Percentiles rank a stretch among this genome's conserved stretches.
phyloP scores from a whole-genome alignment of 2,113 vertebrate genomes.

The Scomber scombrus region DNA sequence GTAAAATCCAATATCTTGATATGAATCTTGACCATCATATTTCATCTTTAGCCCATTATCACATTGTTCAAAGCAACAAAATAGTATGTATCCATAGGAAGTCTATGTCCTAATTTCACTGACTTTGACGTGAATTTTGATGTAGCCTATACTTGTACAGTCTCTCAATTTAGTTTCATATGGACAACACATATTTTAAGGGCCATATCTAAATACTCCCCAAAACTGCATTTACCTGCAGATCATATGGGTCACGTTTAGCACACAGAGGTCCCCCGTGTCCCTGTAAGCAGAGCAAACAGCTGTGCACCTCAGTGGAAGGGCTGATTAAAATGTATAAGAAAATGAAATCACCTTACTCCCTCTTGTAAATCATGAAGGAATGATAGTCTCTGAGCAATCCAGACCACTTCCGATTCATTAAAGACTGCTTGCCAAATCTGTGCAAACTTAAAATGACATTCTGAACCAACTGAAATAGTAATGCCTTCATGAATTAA shows the following conservation, averaged over 20 bases:
- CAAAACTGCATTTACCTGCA: neutral
- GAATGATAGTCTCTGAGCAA: slow-evolving; percentile 36
- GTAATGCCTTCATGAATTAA: slow-evolving; percentile 31
- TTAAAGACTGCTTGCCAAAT: slow-evolving; percentile 30
- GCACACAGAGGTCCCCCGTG: neutral
- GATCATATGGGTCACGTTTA: neutral
- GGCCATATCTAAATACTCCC: neutral
- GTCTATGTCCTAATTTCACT: too few relatives aligned
- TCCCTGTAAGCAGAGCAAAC: slow-evolving; percentile 17
- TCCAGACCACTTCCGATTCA: slow-evolving; percentile 42
- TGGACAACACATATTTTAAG: neutral
- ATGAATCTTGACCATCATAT: neutral
- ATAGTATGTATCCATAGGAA: neutral
- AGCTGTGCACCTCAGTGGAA: slow-evolving; percentile 18
- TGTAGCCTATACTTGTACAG: neutral
- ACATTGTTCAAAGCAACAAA: neutral
- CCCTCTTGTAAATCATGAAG: slow-evolving; percentile 42
- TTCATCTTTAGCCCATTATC: neutral
- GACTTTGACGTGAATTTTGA: too few relatives aligned
- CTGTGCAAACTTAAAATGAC: slow-evolving; percentile 12
- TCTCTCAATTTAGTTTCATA: neutral
- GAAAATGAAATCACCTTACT: slow-evolving; percentile 53
- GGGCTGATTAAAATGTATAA: slow-evolving; percentile 33
- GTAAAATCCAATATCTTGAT: too few relatives aligned
- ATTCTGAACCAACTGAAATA: neutral